Conservation (phyloP, 2,113 vertebrate species). For the Zosterops japonicus region DNA sequence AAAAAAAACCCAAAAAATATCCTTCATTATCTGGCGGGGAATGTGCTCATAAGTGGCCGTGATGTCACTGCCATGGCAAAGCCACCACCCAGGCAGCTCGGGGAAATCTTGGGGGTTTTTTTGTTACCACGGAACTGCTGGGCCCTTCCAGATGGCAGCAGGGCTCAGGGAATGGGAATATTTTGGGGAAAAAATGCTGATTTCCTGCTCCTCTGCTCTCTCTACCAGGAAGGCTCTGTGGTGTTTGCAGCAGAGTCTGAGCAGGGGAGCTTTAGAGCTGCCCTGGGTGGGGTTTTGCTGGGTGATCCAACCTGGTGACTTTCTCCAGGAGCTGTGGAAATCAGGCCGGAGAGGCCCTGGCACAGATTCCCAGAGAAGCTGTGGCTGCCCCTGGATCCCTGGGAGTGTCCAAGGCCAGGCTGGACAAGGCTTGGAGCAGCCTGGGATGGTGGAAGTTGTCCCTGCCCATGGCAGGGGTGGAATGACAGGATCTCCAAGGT, state of each 20-base stretch:
- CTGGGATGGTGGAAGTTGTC: neutral
- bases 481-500: too few species aligned
- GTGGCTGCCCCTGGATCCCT: neutral
- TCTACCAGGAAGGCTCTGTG: rapidly evolving
- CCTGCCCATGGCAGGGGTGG: neutral
- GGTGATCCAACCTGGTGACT: neutral
- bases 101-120: too few species aligned
- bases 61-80: neutral
- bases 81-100: slow-evolving; percentile 25
- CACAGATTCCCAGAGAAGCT: neutral
- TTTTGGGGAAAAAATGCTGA: neutral
- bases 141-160: neutral
- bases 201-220: neutral
- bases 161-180: neutral
- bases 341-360: neutral
- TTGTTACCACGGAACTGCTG: neutral
- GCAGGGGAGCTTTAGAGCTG: neutral
- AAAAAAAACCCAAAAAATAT: neutral
- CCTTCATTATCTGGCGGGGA: neutral
- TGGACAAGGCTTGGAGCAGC: rapidly evolving
- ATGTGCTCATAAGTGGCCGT: neutral
- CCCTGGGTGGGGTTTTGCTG: neutral
- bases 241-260: neutral
- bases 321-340: rapidly evolving
- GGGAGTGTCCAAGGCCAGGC: rapidly evolving